Base-by-base conservation (phyloP, 1,140 invertebrate genomes). In the Drosophila kurseongensis region DNA sequence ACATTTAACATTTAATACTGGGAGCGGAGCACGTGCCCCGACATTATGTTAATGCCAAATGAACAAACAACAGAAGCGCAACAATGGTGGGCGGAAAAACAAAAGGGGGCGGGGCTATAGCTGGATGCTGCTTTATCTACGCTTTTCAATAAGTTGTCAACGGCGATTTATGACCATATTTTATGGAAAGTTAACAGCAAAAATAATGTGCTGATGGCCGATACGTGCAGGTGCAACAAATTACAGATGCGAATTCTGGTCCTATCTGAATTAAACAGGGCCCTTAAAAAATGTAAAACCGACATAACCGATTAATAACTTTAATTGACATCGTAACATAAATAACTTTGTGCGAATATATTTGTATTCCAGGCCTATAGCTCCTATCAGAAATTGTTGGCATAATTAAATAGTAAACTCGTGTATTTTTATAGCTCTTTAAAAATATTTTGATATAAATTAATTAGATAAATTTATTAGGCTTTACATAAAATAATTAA, bases 101-200 rank as follows among this genome's bases (percentile, higher is more conserved):
- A 32, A 32, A 32, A 36, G 38, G 57, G 32, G n/a, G 14, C 16
- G 16, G 32, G 41, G 36, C 36, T 23, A 23, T 23, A 50, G 36
- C 47, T 45, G 65, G 40, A 59, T 77, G 66, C 59, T 52, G 48
- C 44, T 58, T 78, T 86, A 78, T 81, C 78, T 78, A 68, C 13
- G 74, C 55, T 75, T 79, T 77, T 73, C 83, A 86, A 86, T 86
- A 75, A 86, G 67, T 78, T 81, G 60, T 69, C 75, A 71, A 57
- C 47, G 42, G 27, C 69, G 75, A 86, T 86, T 86, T 88, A 86
- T 86, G 78, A 63, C 58, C 69, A 71, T 58, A 72, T 81, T 85
- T 85, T 85, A 86, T 86, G 65, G 74, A 58, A 45, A 71, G 42
- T 44, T 58, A 38, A 23, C 41, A 55, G 62, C 23, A 66, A 59